Conservation (phyloP, 2,888 invertebrate species). For the Acronicta aceris region DNA sequence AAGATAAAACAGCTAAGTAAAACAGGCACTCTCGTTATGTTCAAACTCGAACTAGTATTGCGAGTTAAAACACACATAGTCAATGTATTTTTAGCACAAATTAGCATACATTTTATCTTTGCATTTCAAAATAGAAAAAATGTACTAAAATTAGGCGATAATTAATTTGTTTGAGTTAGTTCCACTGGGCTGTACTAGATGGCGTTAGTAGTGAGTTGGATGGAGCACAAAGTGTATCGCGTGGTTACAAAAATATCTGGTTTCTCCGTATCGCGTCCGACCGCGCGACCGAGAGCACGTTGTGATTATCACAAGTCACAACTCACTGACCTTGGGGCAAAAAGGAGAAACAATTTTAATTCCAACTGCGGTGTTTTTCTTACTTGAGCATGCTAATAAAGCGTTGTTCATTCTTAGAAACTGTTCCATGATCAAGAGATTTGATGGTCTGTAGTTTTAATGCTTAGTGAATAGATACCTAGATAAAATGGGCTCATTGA, state of each 20-base stretch:
- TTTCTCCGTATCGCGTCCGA: constrained; percentile 73
- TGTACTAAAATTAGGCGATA: not conserved
- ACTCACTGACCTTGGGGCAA: constrained; percentile 86
- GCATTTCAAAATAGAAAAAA: constrained; percentile 6
- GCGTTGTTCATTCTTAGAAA: constrained; percentile 68
- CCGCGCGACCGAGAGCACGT: constrained; percentile 63
- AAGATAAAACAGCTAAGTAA: too few relatives aligned
- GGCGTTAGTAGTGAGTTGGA: constrained; percentile 65
- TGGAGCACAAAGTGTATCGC: constrained; percentile 47
- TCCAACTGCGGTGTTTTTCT: constrained; percentile 77
- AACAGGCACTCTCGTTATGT: constrained; percentile 29
- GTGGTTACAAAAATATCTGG: constrained; percentile 74
- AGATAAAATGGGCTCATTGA: constrained; percentile 6
- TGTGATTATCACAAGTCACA: constrained; percentile 79
- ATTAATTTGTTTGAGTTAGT: constrained; percentile 39
- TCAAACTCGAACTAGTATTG: constrained; percentile 9
- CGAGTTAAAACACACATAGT: not conserved
- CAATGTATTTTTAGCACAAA: not conserved
- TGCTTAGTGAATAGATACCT: constrained; percentile 10
- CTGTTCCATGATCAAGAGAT: constrained; percentile 31
- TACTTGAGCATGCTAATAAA: constrained; percentile 77
- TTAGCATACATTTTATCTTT: not conserved
- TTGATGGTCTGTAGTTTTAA: constrained; percentile 29
- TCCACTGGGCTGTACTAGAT: constrained; percentile 64
- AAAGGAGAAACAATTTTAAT: constrained; percentile 84